phyloP scores from a whole-genome alignment of 1,140 invertebrate genomes.

The Camponotus vicinus region DNA sequence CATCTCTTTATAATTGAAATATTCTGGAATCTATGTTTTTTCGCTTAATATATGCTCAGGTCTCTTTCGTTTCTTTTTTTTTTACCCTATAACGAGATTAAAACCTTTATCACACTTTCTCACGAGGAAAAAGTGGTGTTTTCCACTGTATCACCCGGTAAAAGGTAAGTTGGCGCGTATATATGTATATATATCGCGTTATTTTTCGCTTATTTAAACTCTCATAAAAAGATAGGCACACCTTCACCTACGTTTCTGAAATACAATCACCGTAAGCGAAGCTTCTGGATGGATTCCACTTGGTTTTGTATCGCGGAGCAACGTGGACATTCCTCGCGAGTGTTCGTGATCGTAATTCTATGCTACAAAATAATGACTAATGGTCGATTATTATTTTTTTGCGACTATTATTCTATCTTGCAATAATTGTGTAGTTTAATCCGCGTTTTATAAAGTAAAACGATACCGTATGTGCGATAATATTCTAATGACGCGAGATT shows the following conservation, averaged over 20 bases:
- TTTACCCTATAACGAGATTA: constrained; percentile 57
- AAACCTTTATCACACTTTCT: constrained; percentile 54
- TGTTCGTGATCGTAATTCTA: constrained; percentile 12
- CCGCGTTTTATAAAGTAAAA: constrained; percentile 17
- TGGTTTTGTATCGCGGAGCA: constrained; percentile 71
- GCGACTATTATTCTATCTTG: constrained; percentile 7
- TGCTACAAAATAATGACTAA: background rate
- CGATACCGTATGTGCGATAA: background rate
- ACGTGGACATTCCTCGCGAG: constrained; percentile 45
- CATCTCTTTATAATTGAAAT: constrained; percentile 77
- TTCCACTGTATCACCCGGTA: background rate
- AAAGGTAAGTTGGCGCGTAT: background rate
- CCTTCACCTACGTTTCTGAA: constrained; percentile 82
- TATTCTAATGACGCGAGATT: constrained; percentile 22
- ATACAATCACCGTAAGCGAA: constrained; percentile 85
- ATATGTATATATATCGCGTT: background rate
- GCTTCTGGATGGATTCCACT: constrained; percentile 84
- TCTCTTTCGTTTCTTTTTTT: constrained; percentile 58
- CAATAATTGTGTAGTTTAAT: background rate
- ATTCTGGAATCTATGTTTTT: constrained; percentile 23
- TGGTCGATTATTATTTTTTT: background rate
- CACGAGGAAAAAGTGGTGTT: constrained; percentile 38
- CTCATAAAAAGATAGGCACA: constrained; percentile 80
- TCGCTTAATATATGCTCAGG: constrained; percentile 44
- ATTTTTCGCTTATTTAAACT: constrained; percentile 41